Evolutionary conservation across 2,888 invertebrate genomes (phyloP).

Genomic region (Microchrysa polita): DNA sequence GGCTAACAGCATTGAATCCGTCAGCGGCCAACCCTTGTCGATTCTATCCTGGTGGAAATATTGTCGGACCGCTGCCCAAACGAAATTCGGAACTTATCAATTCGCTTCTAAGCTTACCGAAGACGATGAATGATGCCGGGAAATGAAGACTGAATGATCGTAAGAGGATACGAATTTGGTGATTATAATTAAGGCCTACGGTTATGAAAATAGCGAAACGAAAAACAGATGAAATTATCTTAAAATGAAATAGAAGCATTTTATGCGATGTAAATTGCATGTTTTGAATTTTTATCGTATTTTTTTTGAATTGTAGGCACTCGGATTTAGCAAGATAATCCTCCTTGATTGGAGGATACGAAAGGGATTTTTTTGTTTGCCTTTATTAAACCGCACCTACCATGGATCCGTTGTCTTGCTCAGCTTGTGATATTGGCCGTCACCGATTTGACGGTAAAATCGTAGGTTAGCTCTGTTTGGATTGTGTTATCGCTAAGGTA

Average conservation of each 20-base stretch:
- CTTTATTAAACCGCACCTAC: too few species aligned
- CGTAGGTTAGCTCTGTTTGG: too few species aligned
- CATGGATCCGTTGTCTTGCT: too few species aligned
- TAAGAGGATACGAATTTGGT: background rate
- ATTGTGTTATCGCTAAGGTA: too few species aligned
- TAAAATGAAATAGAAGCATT: background rate
- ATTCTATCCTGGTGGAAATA: constrained; percentile 52
- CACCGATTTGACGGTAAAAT: too few species aligned
- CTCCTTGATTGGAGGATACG: too few species aligned
- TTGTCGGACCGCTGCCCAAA: constrained; percentile 64
- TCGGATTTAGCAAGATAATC: too few species aligned
- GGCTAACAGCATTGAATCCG: constrained; percentile 58
- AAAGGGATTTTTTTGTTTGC: too few species aligned
- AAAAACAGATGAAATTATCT: constrained; percentile 14
- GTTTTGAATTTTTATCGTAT: too few species aligned
- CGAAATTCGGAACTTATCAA: constrained; percentile 79
- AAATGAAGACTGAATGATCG: constrained; percentile 63
- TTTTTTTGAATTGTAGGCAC: too few species aligned
- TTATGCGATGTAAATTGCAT: background rate
- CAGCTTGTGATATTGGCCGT: too few species aligned
- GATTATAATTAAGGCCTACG: background rate
- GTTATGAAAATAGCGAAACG: background rate
- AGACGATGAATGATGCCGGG: constrained; percentile 78
- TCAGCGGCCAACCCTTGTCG: constrained; percentile 54
- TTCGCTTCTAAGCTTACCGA: constrained; percentile 79